Conservation (phyloP, 2,888 invertebrate species). For the Smittia sp. region DNA sequence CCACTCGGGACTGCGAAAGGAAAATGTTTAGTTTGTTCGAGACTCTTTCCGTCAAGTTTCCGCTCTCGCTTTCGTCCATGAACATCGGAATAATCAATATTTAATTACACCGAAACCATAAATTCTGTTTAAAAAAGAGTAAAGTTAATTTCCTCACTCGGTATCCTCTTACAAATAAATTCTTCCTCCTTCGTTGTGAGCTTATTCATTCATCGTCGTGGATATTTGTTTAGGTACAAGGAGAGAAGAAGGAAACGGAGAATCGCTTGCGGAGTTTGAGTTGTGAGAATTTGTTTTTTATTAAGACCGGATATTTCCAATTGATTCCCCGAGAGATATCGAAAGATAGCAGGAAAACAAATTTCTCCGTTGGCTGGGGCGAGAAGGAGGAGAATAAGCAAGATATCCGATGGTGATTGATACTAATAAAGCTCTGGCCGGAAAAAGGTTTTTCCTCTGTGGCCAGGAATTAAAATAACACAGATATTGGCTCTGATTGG, state of each 20-base stretch:
- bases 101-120: conserved; percentile 28
- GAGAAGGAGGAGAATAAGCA: not conserved
- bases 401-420: conserved; percentile 24
- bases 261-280: not conserved
- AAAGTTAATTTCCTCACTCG: conserved; percentile 37
- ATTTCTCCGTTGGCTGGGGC: not conserved
- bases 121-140: conserved; percentile 24
- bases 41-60: conserved; percentile 21
- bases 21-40: conserved; percentile 13
- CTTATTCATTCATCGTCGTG: not conserved
- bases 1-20: not conserved
- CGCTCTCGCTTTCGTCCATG: not conserved
- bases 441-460: conserved; percentile 7
- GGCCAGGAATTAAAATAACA: not conserved
- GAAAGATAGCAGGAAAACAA: conserved; percentile 12
- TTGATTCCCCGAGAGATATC: conserved; percentile 26
- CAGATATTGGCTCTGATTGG: not conserved
- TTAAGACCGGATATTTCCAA: conserved; percentile 39
- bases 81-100: conserved; percentile 32
- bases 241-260: not conserved
- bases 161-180: conserved; percentile 36
- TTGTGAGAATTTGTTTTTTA: conserved; percentile 31
- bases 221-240: conserved; percentile 35
- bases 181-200: conserved; percentile 6
- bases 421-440: conserved; percentile 1